phyloP scores from a whole-genome alignment of 2,888 invertebrate species.

The Andrena flavipes region DNA sequence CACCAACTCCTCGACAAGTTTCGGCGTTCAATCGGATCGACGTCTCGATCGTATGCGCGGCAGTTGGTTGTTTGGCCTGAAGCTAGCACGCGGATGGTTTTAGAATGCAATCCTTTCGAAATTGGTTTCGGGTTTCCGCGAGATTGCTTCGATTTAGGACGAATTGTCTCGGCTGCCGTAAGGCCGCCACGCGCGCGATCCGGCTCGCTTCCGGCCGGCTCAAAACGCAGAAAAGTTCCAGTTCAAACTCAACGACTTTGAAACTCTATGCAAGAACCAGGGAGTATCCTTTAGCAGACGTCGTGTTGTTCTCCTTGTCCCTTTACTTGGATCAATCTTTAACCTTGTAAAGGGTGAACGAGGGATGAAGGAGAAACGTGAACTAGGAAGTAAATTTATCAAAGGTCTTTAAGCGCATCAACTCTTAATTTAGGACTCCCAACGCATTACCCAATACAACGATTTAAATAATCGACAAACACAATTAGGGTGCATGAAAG shows the following conservation, averaged over 20 bases:
- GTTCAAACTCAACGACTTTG: conserved; percentile 23
- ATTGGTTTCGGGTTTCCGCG: conserved; percentile 80
- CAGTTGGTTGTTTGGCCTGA: conserved; percentile 63
- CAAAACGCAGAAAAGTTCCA: conserved; percentile 45
- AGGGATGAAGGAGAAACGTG: not conserved
- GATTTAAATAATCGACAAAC: too few relatives aligned
- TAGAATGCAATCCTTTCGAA: conserved; percentile 82
- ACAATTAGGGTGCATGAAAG: not conserved
- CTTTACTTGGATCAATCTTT: conserved; percentile 3
- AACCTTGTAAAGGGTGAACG: not conserved
- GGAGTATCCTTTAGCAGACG: conserved; percentile 35
- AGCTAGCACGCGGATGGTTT: conserved; percentile 75
- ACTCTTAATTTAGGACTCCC: too few relatives aligned
- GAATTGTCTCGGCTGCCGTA: conserved; percentile 70
- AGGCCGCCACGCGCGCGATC: conserved; percentile 25
- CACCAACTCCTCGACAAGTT: conserved; percentile 43
- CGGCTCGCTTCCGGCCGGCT: conserved; percentile 14
- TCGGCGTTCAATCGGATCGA: conserved; percentile 29
- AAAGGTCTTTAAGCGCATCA: not conserved
- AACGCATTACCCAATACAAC: too few relatives aligned
- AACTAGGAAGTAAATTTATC: not conserved
- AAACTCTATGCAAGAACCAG: conserved; percentile 40
- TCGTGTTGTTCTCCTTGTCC: conserved; percentile 24
- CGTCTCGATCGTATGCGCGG: conserved; percentile 48
- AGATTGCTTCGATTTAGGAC: conserved; percentile 79